Base-by-base conservation (phyloP, 2,888 invertebrate species). In the Liposcelis brunnea region DNA sequence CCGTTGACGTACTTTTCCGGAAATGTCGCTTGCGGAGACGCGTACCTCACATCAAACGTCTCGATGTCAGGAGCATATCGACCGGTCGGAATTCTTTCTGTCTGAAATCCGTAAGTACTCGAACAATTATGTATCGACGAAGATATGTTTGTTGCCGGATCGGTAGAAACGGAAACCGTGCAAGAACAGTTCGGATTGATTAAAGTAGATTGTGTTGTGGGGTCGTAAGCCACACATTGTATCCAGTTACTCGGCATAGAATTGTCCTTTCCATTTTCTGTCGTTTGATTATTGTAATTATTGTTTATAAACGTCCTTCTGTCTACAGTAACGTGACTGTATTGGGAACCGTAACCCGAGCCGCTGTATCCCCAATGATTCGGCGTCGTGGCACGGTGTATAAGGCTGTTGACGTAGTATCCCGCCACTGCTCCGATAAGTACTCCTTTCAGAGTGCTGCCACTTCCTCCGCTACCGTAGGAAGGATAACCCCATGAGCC, bases 281-380 rank as follows among this genome's bases (percentile, higher is more conserved):
- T 35, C 35, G 40, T n/a, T n/a, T 40, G 19, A 40, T 40, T 40
- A 21, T 19, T 19, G 40, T 40, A 40, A 19, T 40, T 4, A 21
- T 40, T 40, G 19, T 40, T 40, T 35, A 35, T 35, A 11, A 21
- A 15, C 15, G 19, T 19, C 10, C 18, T 40, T 14, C 21, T 6
- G 15, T 40, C 40, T 19, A 40, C 21, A 10, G 19, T 14, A 3
- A 21, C 21, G 40, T 40, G 21, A n/a, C 19, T 14, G 19, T 40
- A 40, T 7, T 40, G 19, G 12, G 40, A 40, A 5, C 40, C 40
- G 19, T 40, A 40, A n/a, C 40, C 40, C 15, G 40, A 16, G 7
- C 40, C 40, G 19, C 15, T 15, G 19, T 40, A 40, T 12, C 40
- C 40, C 40, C 40, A 40, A n/a, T 16, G 19, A 21, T 19, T 40